Evolutionary conservation across 2,797 vertebrate genomes (phyloP), one percentile per base, ranked within the genome.

Genomic region (Delichon dasypus): DNA sequence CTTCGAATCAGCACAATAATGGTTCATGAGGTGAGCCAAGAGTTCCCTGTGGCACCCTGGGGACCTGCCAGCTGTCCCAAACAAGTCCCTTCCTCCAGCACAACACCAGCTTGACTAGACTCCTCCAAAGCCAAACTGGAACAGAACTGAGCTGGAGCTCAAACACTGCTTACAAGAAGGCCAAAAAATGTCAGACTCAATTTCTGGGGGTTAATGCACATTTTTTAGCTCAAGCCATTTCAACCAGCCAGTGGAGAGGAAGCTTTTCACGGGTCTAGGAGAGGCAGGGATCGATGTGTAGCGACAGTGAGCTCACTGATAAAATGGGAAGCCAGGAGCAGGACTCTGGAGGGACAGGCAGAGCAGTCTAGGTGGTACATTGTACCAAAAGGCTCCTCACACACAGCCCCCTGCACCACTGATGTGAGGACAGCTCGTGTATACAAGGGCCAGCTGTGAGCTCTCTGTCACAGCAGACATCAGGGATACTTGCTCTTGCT

Each of bases 161-260:
- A 0, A 66, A 78, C 19, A 8, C 1, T 2, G 23, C 16, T 87
- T 44, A 82, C 75, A 57, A n/a, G 8, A 20, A 58, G 4, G 55
- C 29, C 27, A 70, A 42, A 76, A 73, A 62, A 6, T 0, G 1
- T 16, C n/a, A 16, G 5, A 3, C 19, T 26, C 3, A 2, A 11
- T 53, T 66, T 20, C 16, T 5, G 38, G 32, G 34, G 57, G 26
- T 34, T 67, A 21, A 36, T 0, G 9, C 1, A 0, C 2, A 10
- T 22, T 22, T 18, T 48, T 45, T 25, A 47, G 50, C 57, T 57
- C 36, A 27, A 88, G 42, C 17, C 29, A 27, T 25, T 73, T 64
- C 53, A 79, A 36, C 5, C 13, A 64, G 50, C 0, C 1, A 48
- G 34, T 1, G 5, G 22, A 65, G 34, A 65, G 5, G 27, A 54